phyloP scores from a whole-genome alignment of 2,888 invertebrate species.

The Eupithecia insigniata region DNA sequence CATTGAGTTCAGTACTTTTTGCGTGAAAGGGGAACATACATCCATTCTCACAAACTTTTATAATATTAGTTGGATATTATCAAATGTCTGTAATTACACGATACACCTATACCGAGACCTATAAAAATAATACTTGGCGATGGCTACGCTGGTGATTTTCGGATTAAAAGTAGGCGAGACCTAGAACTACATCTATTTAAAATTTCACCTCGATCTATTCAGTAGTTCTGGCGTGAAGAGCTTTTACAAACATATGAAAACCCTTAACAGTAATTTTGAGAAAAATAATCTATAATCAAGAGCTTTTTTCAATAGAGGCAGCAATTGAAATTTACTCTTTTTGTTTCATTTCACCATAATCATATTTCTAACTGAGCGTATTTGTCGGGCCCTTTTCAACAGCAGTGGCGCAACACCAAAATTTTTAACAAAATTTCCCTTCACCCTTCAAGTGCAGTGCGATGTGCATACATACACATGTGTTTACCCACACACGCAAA shows the following conservation, averaged over 20 bases:
- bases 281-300: too few relatives aligned
- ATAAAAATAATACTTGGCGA: too few relatives aligned
- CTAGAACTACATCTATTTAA: not conserved
- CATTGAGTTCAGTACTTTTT: too few relatives aligned
- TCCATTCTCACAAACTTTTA: too few relatives aligned
- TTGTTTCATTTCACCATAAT: not conserved
- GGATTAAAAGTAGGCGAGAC: not conserved
- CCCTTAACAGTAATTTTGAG: not conserved
- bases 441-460: conserved; percentile 66
- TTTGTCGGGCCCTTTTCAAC: conserved; percentile 17
- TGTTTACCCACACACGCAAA: conserved; percentile 6
- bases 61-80: too few relatives aligned
- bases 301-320: not conserved
- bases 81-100: too few relatives aligned
- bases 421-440: conserved; percentile 82
- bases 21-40: too few relatives aligned
- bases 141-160: not conserved
- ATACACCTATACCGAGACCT: too few relatives aligned
- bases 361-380: not conserved
- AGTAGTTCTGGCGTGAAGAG: not conserved
- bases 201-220: not conserved
- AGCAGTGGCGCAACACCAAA: conserved; percentile 51
- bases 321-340: not conserved
- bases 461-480: conserved; percentile 48
- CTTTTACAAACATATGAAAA: not conserved